phyloP scores from a whole-genome alignment of 2,113 vertebrate genomes.

The Caracal caracal region DNA sequence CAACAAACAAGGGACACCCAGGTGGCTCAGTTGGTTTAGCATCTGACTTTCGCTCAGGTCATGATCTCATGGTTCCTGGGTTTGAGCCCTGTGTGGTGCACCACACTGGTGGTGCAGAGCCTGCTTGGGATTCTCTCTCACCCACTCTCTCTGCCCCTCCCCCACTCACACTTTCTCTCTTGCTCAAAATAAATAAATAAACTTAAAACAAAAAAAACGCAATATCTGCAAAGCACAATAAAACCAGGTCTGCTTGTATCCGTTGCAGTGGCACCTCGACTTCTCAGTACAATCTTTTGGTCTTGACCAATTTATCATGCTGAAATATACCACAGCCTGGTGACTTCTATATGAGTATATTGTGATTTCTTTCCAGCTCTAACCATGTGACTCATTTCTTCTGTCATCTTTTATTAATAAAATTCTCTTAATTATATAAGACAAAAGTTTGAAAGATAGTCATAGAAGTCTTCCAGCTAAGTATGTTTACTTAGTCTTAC shows the following conservation, averaged over 20 bases:
- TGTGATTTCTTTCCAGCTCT: not conserved
- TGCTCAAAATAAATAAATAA: too few species aligned
- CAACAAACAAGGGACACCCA: too few species aligned
- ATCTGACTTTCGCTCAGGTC: too few species aligned
- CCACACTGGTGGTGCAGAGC: too few species aligned
- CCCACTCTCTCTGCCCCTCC: too few species aligned
- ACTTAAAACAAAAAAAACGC: too few species aligned
- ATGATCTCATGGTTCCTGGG: too few species aligned
- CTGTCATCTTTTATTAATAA: not conserved
- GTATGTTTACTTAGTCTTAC: not conserved
- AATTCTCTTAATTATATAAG: not conserved
- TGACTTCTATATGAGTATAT: not conserved
- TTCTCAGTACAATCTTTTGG: not conserved
- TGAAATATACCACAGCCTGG: not conserved
- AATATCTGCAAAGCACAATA: not conserved
- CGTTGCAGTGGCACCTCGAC: not conserved
- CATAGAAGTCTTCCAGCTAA: not conserved
- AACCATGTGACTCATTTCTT: not conserved
- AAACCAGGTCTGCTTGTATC: not conserved
- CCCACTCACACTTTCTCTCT: too few species aligned
- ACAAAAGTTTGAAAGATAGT: not conserved
- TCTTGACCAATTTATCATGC: not conserved
- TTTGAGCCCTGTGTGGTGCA: too few species aligned
- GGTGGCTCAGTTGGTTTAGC: too few species aligned
- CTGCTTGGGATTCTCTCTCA: too few species aligned